These are phyloP conservation scores for Mechanitis mazaeus DNA, from an alignment of 2,888 invertebrate species.

Conservation along the genomic window DNA sequence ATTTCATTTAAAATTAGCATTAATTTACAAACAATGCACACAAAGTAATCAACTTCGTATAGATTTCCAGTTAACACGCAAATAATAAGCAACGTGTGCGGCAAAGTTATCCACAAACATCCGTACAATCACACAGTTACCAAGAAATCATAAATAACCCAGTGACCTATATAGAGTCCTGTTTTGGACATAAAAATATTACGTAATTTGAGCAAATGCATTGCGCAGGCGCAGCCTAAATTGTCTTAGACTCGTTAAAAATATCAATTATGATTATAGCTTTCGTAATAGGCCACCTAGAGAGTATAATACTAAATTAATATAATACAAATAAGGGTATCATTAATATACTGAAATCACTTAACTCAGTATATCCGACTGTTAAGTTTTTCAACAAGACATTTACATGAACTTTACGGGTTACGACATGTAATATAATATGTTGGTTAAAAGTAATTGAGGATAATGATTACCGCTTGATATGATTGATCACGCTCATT, in stretches of 20 bases:
- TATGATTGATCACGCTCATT: conserved; percentile 33
- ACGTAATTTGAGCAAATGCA: conserved; percentile 49
- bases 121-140: conserved; percentile 61
- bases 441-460: conserved; percentile 33
- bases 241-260: neutral
- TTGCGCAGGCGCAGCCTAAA: conserved; percentile 1
- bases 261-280: too few relatives aligned
- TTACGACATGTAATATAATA: conserved; percentile 35
- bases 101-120: conserved; percentile 58
- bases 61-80: conserved; percentile 46
- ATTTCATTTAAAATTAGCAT: conserved; percentile 31
- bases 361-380: neutral
- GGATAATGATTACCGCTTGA: conserved; percentile 37
- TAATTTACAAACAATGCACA: conserved; percentile 39
- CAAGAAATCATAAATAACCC: conserved; percentile 63
- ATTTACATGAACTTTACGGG: conserved; percentile 41
- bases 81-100: conserved; percentile 41
- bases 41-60: conserved; percentile 51
- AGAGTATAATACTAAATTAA: too few relatives aligned
- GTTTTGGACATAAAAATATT: conserved; percentile 63
- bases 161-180: conserved; percentile 61
- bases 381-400: conserved; percentile 33
- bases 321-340: too few relatives aligned
- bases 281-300: too few relatives aligned
- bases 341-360: neutral